A percentile compares a stretch with the other conserved stretches of the same genome.
phyloP scores from a whole-genome alignment of 2,113 vertebrate species.

The Hippopotamus amphibius region DNA sequence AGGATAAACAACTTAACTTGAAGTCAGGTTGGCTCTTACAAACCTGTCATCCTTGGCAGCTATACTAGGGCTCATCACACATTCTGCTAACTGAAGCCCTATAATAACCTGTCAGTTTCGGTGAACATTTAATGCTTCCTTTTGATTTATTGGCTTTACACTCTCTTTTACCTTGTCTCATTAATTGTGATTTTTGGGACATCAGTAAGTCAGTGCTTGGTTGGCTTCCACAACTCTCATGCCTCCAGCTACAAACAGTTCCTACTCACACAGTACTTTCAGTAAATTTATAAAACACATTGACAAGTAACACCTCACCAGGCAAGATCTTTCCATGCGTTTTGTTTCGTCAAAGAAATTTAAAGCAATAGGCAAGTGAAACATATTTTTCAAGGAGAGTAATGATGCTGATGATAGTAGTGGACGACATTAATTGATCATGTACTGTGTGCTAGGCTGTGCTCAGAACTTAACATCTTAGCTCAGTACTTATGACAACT shows the following conservation, averaged over 20 bases:
- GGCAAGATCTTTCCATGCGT: neutral
- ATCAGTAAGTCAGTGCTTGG: neutral
- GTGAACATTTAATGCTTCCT: slow-evolving; percentile 28
- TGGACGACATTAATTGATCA: neutral
- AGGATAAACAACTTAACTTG: slow-evolving; percentile 15
- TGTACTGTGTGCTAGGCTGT: neutral
- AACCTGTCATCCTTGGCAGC: neutral
- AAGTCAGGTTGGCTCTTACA: slow-evolving; percentile 8
- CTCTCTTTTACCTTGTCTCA: neutral
- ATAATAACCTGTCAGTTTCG: neutral
- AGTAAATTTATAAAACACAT: neutral
- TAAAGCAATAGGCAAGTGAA: neutral
- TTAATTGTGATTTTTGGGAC: slow-evolving; percentile 28
- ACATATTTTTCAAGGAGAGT: neutral
- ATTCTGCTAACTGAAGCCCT: neutral
- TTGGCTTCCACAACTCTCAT: neutral
- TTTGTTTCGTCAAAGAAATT: slow-evolving; percentile 42
- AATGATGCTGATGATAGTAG: neutral
- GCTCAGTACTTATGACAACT: neutral
- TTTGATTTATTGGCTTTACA: neutral
- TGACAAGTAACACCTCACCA: neutral
- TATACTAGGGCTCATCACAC: neutral
- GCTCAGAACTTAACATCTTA: neutral
- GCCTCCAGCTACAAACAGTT: neutral
- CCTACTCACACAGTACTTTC: neutral